Evolutionary conservation across 2,888 invertebrate species (phyloP).

Genomic region (Celastrina argiolus): DNA sequence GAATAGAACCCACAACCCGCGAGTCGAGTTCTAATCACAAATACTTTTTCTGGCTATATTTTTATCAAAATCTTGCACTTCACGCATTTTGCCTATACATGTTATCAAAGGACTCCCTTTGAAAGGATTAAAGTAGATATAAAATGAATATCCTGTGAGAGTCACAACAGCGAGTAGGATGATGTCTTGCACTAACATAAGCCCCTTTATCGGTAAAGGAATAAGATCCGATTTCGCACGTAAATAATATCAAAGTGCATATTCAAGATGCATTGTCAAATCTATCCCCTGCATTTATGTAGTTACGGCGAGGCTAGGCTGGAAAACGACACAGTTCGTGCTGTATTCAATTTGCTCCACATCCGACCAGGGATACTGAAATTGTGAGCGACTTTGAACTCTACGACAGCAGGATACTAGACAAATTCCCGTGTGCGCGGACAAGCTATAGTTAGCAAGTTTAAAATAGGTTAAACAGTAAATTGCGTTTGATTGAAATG

Average conservation of each 20-base stretch:
- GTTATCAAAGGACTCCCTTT: no score
- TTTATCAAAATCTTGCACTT: no score
- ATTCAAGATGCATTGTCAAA: background rate
- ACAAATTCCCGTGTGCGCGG: constrained; percentile 24
- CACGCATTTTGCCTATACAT: no score
- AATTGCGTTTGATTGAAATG: constrained; percentile 59
- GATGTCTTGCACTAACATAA: background rate
- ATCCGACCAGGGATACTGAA: background rate
- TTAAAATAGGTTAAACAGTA: constrained; percentile 38
- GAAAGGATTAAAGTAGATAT: background rate
- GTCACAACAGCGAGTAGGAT: background rate
- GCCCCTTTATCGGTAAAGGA: background rate
- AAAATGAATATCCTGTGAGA: background rate
- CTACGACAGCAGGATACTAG: constrained; percentile 24
- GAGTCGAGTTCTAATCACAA: no score
- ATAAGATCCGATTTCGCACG: background rate
- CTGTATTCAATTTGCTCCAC: constrained; percentile 24
- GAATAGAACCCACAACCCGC: no score
- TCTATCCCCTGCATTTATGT: constrained; percentile 21
- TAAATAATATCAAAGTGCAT: background rate
- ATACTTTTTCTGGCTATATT: no score
- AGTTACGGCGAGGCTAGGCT: constrained; percentile 16
- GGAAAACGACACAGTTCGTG: constrained; percentile 16
- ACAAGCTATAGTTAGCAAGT: constrained; percentile 24
- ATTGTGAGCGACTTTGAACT: constrained; percentile 9